Base-by-base conservation (phyloP, 2,888 invertebrate genomes). In the Lingula anatina region DNA sequence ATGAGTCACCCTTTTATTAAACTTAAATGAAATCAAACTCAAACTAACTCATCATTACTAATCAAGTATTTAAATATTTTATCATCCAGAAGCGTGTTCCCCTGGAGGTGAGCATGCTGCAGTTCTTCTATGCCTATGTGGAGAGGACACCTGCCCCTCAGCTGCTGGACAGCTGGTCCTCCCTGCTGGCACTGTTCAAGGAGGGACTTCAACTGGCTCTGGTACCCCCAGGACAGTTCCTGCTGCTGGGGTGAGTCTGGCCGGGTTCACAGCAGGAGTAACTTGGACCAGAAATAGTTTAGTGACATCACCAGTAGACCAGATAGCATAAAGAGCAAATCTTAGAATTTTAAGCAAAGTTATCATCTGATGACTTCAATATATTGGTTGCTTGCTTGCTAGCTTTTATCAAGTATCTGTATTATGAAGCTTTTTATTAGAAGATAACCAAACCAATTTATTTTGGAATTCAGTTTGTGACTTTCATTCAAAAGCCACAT, bases 51-150 rank as follows among this genome's bases (percentile, higher is more conserved):
- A 15, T 40, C 5, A 40, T 40, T 40, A 40, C 15, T 40, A 21
- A 20, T 40, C 24, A 20, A 23, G 24, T 7, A 4, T 25, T 25
- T 28, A 21, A 46, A 31, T 2, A n/a, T n/a, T n/a, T n/a, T n/a
- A n/a, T 53, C 50, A 62, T 65, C 9, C 71, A 80, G 78, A 75
- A 73, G 43, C 63, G 66, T 37, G 66, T 78, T 44, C 75, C 79
- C 1, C 80, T 90, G 54, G 90, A 90, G 75, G 89, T 90, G 21
- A 86, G 87, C 45, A 83, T 89, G 50, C 77, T 92, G 53, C 90
- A 92, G 78, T 81, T 91, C 55, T 86, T 91, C 72, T 87, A 87
- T 68, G 84, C 85, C 46, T 83, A 82, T 66, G 74, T 82, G 26
- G 75, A 77, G 54, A 68, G 71, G 43, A 84, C 84, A 35, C 84